Evolutionary conservation across 2,113 vertebrate species (phyloP).

Genomic region (Catharus fuscescens): DNA sequence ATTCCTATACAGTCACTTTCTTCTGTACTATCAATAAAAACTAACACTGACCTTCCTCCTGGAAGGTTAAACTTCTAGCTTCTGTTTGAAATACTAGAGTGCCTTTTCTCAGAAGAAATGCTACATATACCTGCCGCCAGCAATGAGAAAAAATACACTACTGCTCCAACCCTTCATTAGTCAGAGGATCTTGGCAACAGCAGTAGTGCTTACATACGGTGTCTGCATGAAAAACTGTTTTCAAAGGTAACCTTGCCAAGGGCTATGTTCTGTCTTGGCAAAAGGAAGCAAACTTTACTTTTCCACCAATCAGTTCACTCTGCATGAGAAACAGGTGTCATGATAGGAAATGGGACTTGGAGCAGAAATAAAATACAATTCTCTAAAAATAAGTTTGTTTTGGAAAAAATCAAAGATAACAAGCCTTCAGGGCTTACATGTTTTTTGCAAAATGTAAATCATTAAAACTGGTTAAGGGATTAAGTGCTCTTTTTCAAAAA

Average conservation of each 20-base stretch:
- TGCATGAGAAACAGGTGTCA: constrained; percentile 81
- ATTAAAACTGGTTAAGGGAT: constrained; percentile 74
- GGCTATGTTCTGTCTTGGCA: constrained; percentile 80
- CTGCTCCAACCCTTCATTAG: constrained; percentile 75
- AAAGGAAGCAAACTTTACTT: constrained; percentile 80
- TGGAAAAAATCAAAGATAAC: constrained; percentile 56
- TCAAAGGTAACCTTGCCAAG: constrained; percentile 85
- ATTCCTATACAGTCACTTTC: constrained; percentile 65
- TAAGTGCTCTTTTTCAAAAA: constrained; percentile 80
- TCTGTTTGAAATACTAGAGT: constrained; percentile 72
- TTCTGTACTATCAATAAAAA: constrained; percentile 76
- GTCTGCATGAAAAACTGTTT: constrained; percentile 81
- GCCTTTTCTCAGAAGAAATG: constrained; percentile 76
- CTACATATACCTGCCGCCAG: constrained; percentile 69
- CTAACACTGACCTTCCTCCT: constrained; percentile 74
- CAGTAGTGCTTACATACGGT: constrained; percentile 57
- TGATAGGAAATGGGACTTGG: constrained; percentile 67
- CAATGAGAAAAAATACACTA: constrained; percentile 71
- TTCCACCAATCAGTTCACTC: constrained; percentile 73
- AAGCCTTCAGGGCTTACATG: constrained; percentile 68
- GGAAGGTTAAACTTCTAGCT: constrained; percentile 79
- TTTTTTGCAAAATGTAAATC: constrained; percentile 80
- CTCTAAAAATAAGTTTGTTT: constrained; percentile 65
- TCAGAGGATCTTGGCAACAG: constrained; percentile 77
- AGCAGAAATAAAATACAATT: constrained; percentile 70